These are phyloP conservation scores for Deilephila porcellus DNA, from an alignment of 2,888 invertebrate genomes.

Conservation along the genomic window DNA sequence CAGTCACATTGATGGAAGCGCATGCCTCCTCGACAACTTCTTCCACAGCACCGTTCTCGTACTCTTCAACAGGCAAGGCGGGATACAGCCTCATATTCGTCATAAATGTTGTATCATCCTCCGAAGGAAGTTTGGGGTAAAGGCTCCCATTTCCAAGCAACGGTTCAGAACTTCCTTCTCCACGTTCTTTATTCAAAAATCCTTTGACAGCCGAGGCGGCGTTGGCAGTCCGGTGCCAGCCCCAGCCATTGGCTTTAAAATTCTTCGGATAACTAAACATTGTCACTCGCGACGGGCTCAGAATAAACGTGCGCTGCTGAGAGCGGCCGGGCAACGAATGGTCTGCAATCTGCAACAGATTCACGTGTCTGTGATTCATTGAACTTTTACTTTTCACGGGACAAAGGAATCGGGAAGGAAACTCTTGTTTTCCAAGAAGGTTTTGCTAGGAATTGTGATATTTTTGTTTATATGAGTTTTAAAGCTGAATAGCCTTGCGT, in stretches of 20 bases:
- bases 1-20: conserved; percentile 71
- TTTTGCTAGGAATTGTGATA: neutral
- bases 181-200: conserved; percentile 70
- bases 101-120: conserved; percentile 69
- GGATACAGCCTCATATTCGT: conserved; percentile 70
- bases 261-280: conserved; percentile 68
- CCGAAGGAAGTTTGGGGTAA: conserved; percentile 70
- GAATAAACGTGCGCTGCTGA: conserved; percentile 43
- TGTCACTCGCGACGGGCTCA: conserved; percentile 33
- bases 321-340: conserved; percentile 31
- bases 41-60: conserved; percentile 74
- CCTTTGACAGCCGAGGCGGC: conserved; percentile 69
- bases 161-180: conserved; percentile 60
- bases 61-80: conserved; percentile 74
- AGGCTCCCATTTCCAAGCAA: conserved; percentile 64
- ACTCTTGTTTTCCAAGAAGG: neutral
- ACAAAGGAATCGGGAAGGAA: conserved; percentile 12
- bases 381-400: conserved; percentile 31
- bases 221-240: conserved; percentile 71
- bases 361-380: conserved; percentile 28
- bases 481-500: too few species aligned
- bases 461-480: neutral
- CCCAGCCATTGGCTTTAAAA: conserved; percentile 78
- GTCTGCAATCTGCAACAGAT: conserved; percentile 31
- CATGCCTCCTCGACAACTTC: conserved; percentile 77